Base-by-base conservation (phyloP, 2,888 invertebrate species). In the Xestoiulus laeticollis region DNA sequence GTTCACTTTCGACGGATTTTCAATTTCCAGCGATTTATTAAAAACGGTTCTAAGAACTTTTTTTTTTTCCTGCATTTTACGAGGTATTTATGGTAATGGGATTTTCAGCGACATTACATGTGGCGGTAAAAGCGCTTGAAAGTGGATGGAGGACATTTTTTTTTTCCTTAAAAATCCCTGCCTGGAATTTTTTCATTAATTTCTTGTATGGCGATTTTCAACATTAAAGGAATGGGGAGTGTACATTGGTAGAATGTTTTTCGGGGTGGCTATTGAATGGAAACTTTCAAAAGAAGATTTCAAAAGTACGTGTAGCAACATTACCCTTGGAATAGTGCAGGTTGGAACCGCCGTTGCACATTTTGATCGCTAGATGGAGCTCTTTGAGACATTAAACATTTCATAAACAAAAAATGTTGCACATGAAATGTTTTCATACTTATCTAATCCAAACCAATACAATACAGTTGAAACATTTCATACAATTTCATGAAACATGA, bases 81-180 rank as follows among this genome's bases (percentile, higher is more conserved):
- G 78, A 78, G 78, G 78, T 78, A 78, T 78, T 78, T 78, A 78
- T 78, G 78, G 78, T 78, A 78, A 78, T 78, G 78, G 78, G 78
- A 78, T 78, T 78, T 78, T 30, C 30, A 30, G 78, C 78, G 30
- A n/a, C 53, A n/a, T 53, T 53, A n/a, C n/a, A 53, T n/a, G n/a
- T 53, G n/a, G 78, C 78, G 30, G 12, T 78, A 10, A 30, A 26
- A 68, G 26, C 68, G 26, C 68, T 68, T 10, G 26, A 8, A 30
- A 32, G 30, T 78, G 30, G 78, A 78, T 78, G 32, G 78, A 78
- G 78, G 78, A 78, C 26, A 26, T 26, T 68, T 48, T 16, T 38
- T 48, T 48, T 16, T 16, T 48, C 26, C 26, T 78, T 30, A 78
- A 78, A 78, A 78, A 78, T 78, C 78, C 78, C 78, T 78, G 78